A percentile compares a stretch with the other conserved stretches of the same genome.
phyloP scores from a whole-genome alignment of 2,113 vertebrate genomes.

The Acrocephalus arundinaceus region DNA sequence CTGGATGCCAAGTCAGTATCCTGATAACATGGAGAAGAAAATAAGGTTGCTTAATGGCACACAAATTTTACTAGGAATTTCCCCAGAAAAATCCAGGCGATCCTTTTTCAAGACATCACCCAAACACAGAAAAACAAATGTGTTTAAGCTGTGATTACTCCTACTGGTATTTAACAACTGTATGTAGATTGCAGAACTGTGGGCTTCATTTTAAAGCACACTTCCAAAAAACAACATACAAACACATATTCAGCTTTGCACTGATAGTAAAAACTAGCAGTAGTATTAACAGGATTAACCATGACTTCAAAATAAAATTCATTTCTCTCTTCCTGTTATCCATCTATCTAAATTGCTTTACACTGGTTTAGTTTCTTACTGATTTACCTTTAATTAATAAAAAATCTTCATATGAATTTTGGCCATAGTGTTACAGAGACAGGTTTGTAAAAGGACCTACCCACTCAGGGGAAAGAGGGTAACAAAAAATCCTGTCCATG shows the following conservation, averaged over 20 bases:
- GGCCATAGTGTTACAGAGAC: background rate
- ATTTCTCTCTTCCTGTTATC: background rate
- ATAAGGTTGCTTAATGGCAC: background rate
- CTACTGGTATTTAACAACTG: background rate
- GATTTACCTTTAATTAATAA: background rate
- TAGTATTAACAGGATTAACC: background rate
- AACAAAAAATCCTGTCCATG: background rate
- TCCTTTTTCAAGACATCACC: background rate
- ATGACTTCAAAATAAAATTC: background rate
- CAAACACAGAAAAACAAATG: background rate
- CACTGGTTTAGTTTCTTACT: background rate
- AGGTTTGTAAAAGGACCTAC: background rate
- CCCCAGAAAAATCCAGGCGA: background rate
- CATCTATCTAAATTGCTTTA: background rate
- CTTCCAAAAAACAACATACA: background rate
- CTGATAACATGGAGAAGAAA: background rate
- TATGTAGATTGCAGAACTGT: background rate
- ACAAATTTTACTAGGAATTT: background rate
- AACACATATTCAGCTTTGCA: background rate
- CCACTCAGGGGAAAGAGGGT: background rate
- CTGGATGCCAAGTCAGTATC: background rate
- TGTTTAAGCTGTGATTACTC: background rate
- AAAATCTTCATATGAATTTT: background rate
- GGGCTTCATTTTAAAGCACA: background rate
- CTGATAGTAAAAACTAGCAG: background rate